phyloP scores from a whole-genome alignment of 2,797 vertebrate species.

The Gymnocypris eckloni region DNA sequence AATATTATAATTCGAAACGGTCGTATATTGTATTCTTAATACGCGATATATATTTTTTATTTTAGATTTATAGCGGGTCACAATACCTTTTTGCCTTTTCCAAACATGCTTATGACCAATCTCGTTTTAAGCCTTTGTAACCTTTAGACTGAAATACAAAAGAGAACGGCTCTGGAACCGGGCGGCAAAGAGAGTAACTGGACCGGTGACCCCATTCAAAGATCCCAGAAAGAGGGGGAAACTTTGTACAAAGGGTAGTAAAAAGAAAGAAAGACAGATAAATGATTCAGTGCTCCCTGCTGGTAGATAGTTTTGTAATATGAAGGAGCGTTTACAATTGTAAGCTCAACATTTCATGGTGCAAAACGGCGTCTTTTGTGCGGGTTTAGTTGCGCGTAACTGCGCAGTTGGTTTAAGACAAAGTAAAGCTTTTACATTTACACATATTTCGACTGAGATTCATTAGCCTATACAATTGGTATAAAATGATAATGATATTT shows the following conservation, averaged over 20 bases:
- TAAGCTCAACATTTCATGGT: slow-evolving; percentile 76
- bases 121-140: slow-evolving; percentile 79
- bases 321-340: slow-evolving; percentile 78
- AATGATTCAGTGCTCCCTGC: slow-evolving; percentile 87
- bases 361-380: slow-evolving; percentile 82
- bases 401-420: background rate
- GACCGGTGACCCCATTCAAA: slow-evolving; percentile 83
- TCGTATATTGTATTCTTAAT: background rate
- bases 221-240: slow-evolving; percentile 74
- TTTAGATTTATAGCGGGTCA: background rate
- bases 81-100: slow-evolving; percentile 76
- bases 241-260: slow-evolving; percentile 83
- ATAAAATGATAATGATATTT: background rate
- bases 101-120: slow-evolving; percentile 88
- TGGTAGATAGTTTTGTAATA: slow-evolving; percentile 88
- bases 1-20: background rate
- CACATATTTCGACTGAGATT: background rate
- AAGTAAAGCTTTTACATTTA: slow-evolving; percentile 10
- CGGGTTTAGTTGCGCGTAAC: slow-evolving; percentile 60
- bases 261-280: slow-evolving; percentile 84
- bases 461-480: background rate
- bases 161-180: slow-evolving; percentile 79
- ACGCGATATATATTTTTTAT: background rate
- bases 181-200: slow-evolving; percentile 65
- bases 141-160: slow-evolving; percentile 77